Percentiles rank a stretch among this genome's conserved stretches.
Evolutionary conservation across 1,140 invertebrate species (phyloP).

Genomic region (Caerostris extrusa): DNA sequence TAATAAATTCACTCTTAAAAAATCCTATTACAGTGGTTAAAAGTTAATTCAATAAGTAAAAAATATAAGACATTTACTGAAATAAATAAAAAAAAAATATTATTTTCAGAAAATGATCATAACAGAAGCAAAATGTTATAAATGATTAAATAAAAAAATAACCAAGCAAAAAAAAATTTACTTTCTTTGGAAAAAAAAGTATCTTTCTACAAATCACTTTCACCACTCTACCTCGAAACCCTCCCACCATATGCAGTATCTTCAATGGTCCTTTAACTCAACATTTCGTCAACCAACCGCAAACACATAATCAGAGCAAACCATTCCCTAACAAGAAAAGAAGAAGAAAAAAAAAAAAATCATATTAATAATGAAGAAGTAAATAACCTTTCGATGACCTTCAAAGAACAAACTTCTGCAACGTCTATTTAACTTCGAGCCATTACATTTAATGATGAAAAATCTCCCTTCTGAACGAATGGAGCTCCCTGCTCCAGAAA

Average conservation of each 20-base stretch:
- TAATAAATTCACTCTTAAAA: too few relatives aligned
- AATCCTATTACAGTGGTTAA: too few relatives aligned
- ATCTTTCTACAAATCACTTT: not conserved
- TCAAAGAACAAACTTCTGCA: constrained; percentile 68
- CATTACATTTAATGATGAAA: constrained; percentile 76
- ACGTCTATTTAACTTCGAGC: constrained; percentile 74
- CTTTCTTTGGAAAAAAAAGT: not conserved
- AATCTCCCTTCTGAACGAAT: constrained; percentile 66
- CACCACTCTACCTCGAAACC: not conserved
- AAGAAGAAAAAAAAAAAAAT: constrained; percentile 63
- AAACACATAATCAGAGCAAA: constrained; percentile 70
- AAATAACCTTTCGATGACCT: constrained; percentile 74
- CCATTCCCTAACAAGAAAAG: constrained; percentile 12
- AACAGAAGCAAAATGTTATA: too few relatives aligned
- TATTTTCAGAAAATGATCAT: too few relatives aligned
- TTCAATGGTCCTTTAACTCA: constrained; percentile 64
- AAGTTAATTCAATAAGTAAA: too few relatives aligned
- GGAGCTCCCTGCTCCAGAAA: constrained; percentile 46
- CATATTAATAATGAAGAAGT: constrained; percentile 72
- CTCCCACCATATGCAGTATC: constrained; percentile 35
- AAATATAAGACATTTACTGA: too few relatives aligned
- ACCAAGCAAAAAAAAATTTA: too few relatives aligned
- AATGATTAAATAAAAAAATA: too few relatives aligned
- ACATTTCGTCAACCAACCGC: constrained; percentile 70
- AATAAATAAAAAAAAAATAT: too few relatives aligned